phyloP scores from a whole-genome alignment of 2,113 vertebrate species.

The Nestor notabilis region DNA sequence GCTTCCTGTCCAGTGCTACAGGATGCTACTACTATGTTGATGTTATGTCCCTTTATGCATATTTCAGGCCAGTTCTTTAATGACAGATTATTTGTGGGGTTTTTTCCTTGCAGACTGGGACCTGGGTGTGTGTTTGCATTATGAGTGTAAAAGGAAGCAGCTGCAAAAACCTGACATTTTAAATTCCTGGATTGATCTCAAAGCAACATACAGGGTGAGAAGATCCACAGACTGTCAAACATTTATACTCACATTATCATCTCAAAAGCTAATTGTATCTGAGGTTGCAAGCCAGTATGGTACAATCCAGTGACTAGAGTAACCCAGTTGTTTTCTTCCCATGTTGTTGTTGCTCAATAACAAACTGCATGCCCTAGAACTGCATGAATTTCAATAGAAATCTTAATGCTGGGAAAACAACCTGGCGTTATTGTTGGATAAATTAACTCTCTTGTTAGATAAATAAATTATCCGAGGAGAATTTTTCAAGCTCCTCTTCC shows the following conservation, averaged over 20 bases:
- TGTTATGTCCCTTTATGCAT: neutral
- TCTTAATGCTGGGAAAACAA: neutral
- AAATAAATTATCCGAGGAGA: neutral
- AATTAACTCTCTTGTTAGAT: neutral
- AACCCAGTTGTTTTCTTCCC: neutral
- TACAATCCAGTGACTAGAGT: neutral
- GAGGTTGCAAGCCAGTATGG: neutral
- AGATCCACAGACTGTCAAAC: neutral
- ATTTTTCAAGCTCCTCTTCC: neutral
- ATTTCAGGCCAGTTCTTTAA: neutral
- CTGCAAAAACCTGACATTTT: constrained; percentile 86
- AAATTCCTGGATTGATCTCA: constrained; percentile 94
- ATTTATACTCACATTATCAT: neutral
- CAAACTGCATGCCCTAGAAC: neutral
- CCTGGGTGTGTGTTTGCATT: constrained; percentile 91
- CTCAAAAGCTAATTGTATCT: neutral
- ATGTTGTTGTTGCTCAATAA: fast-evolving
- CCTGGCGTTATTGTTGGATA: neutral
- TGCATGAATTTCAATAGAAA: neutral
- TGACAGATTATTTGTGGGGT: neutral
- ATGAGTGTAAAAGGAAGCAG: constrained; percentile 95
- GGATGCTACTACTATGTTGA: neutral
- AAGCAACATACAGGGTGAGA: constrained; percentile 90
- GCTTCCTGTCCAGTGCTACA: neutral
- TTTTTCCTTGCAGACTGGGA: constrained; percentile 88